Evolutionary conservation across 1,140 invertebrate species (phyloP), one percentile per base, ranked within the genome.

Genomic region (Eubasilissa regina): DNA sequence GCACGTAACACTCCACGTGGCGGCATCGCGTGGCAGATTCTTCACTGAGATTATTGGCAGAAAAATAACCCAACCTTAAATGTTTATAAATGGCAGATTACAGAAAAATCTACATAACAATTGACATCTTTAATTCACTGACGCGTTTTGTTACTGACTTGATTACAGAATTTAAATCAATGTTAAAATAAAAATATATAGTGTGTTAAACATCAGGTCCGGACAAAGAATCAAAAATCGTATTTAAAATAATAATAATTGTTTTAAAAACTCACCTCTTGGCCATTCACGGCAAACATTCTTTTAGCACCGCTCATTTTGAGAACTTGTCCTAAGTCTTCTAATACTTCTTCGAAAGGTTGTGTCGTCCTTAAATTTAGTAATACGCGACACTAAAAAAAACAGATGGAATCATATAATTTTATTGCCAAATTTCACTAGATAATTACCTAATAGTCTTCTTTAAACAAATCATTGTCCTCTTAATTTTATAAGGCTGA

Each of bases 331-430:
- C 96, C 96, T 83, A 98, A 91, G 89, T 98, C 97, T 86, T 95
- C 94, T 73, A 98, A 88, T n/a, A 98, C 95, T 85, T 98, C 96
- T 88, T 98, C 97, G 85, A 97, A 99, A 1, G 95, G 96, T 85
- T 98, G 96, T 10, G 95, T 94, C 0, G 97, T 98, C 77, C 96
- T 92, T 80, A 98, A 91, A 87, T 98, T 98, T 64, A 99, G 87
- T 77, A 98, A 87, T 21, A 98, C 96, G 80, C 96, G 94, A 86
- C 96, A 96, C 94, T 96, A 87, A 3, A 88, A 89, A 56, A 79
- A 53, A 83, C 11, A 15, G 21, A 15, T 58, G 12, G 17, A 58
- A 21, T 21, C 0, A 35, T 35, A 35, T 35, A 3, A 35, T 35
- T 12, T 56, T 12, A 56, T 1, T n/a, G 9, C 9, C 13, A 9